Evolutionary conservation across 2,113 vertebrate species (phyloP).

Genomic region (Thalassoma bifasciatum): DNA sequence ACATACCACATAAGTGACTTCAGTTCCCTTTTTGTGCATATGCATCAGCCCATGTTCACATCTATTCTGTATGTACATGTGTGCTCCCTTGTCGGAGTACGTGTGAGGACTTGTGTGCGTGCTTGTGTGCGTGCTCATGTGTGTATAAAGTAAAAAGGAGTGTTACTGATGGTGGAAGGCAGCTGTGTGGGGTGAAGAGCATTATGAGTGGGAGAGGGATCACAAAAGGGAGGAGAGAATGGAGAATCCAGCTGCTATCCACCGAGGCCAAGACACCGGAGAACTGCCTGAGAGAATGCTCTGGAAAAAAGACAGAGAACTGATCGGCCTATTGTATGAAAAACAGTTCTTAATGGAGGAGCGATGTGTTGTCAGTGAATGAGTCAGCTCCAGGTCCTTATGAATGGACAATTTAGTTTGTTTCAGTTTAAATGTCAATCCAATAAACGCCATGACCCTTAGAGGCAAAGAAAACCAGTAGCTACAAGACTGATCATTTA

Average conservation of each 20-base stretch:
- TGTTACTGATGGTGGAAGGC: constrained; percentile 71
- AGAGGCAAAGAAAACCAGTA: too few species aligned
- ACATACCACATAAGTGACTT: constrained; percentile 76
- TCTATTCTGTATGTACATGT: neutral
- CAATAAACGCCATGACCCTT: too few species aligned
- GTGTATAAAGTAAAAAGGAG: constrained; percentile 44
- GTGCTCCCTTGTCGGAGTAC: constrained; percentile 5
- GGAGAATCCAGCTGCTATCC: constrained; percentile 75
- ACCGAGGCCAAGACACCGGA: constrained; percentile 53
- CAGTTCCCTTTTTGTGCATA: constrained; percentile 30
- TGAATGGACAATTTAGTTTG: too few species aligned
- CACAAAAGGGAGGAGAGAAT: constrained; percentile 68
- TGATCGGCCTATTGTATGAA: constrained; percentile 1
- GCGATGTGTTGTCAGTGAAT: neutral
- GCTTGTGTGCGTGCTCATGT: constrained; percentile 32
- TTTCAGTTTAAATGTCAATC: too few species aligned
- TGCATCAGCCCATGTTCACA: neutral
- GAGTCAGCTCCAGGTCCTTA: neutral
- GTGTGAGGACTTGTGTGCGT: constrained; percentile 40
- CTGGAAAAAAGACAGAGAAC: constrained; percentile 18
- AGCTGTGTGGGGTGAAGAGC: constrained; percentile 54
- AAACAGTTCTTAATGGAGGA: neutral
- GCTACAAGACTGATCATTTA: too few species aligned
- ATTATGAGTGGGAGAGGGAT: constrained; percentile 42
- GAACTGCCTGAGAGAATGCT: constrained; percentile 31